phyloP scores from a whole-genome alignment of 1,140 invertebrate genomes.

The Sweltsa coloradensis region DNA sequence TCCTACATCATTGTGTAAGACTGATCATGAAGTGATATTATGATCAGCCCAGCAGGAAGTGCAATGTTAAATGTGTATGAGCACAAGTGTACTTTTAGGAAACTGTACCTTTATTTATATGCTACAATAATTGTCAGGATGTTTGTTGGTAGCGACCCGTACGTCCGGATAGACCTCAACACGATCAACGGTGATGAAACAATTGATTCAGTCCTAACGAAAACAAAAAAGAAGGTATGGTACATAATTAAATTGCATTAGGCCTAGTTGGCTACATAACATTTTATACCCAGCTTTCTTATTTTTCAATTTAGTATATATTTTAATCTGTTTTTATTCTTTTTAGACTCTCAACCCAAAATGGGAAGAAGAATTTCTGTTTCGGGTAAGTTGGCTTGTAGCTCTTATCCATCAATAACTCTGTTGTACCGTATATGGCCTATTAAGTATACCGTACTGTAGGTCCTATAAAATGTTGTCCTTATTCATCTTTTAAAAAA shows the following conservation, averaged over 20 bases:
- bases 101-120: too few species aligned
- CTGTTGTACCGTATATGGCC: too few species aligned
- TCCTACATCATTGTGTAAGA: not conserved
- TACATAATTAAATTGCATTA: slow-evolving; percentile 1
- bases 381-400: slow-evolving; percentile 78
- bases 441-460: too few species aligned
- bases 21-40: not conserved
- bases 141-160: slow-evolving; percentile 70
- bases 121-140: slow-evolving; percentile 16
- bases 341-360: slow-evolving; percentile 84
- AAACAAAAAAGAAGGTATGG: slow-evolving; percentile 88
- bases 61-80: not conserved
- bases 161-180: slow-evolving; percentile 85
- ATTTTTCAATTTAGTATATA: not conserved
- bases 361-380: slow-evolving; percentile 95
- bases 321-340: slow-evolving; percentile 16
- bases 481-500: too few species aligned
- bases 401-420: too few species aligned
- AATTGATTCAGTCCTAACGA: slow-evolving; percentile 84
- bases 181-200: slow-evolving; percentile 70
- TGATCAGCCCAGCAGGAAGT: not conserved
- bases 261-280: not conserved
- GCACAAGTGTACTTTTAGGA: not conserved
- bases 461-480: too few species aligned
- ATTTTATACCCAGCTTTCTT: not conserved